phyloP scores from a whole-genome alignment of 2,113 vertebrate genomes.

The Thomomys bottae region DNA sequence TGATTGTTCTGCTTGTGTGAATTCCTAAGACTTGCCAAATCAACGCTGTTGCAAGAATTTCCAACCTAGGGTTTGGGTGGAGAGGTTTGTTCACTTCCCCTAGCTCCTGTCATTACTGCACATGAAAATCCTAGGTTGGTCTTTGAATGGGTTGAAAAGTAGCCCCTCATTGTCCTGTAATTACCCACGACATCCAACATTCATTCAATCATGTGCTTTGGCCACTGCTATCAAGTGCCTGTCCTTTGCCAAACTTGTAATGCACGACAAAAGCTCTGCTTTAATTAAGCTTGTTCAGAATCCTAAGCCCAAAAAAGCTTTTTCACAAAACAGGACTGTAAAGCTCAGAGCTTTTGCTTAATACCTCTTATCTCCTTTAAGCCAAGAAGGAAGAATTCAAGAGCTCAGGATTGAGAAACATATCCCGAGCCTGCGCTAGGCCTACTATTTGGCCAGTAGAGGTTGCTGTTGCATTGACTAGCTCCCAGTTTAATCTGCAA shows the following conservation, averaged over 20 bases:
- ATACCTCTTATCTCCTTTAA: slow-evolving; percentile 18
- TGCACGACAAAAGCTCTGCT: slow-evolving; percentile 1
- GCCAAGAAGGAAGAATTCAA: background rate
- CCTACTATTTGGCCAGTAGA: slow-evolving; percentile 55
- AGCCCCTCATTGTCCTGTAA: background rate
- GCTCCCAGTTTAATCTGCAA: slow-evolving; percentile 34
- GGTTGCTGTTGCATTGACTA: slow-evolving; percentile 81
- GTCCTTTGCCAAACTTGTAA: slow-evolving; percentile 27
- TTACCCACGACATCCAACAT: background rate
- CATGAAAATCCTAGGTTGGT: background rate
- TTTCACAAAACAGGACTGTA: slow-evolving; percentile 39
- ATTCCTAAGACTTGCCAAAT: background rate
- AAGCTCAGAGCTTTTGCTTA: slow-evolving; percentile 26
- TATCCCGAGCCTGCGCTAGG: background rate
- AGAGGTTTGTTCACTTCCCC: background rate
- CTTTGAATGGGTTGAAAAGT: background rate
- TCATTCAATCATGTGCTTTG: background rate
- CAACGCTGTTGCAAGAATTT: no score
- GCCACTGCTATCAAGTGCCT: background rate
- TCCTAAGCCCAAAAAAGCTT: slow-evolving; percentile 46
- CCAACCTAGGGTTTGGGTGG: no score
- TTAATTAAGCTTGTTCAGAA: slow-evolving; percentile 65
- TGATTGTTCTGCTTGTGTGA: background rate
- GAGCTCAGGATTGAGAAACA: background rate
- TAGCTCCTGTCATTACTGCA: accelerated